These are phyloP conservation scores for Zootermopsis nevadensis DNA, from an alignment of 2,888 invertebrate genomes.

Conservation along the genomic window DNA sequence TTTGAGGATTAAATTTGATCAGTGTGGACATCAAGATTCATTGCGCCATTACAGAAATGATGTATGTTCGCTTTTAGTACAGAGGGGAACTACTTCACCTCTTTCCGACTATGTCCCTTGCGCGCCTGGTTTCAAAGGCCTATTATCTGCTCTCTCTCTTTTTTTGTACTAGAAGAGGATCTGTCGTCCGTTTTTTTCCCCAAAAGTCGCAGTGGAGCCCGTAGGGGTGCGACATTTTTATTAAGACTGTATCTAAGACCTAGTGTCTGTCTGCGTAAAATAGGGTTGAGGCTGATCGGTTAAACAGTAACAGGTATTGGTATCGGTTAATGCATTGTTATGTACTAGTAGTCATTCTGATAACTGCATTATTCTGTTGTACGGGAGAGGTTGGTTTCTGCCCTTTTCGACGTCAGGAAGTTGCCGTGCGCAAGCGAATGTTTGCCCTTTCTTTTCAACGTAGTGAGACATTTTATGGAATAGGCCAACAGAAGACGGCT, in stretches of 20 bases:
- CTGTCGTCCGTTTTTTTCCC: neutral
- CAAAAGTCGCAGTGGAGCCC: neutral
- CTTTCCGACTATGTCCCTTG: constrained; percentile 19
- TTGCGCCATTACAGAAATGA: constrained; percentile 66
- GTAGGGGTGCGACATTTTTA: constrained; percentile 44
- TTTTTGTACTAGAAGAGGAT: neutral
- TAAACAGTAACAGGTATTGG: constrained; percentile 28
- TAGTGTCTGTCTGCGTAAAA: neutral
- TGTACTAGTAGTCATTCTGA: neutral
- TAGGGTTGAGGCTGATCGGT: neutral
- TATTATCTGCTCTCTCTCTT: constrained; percentile 2
- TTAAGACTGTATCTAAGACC: constrained; percentile 47
- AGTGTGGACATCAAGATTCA: constrained; percentile 66
- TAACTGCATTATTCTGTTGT: neutral
- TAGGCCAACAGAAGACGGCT: neutral
- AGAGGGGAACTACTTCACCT: constrained; percentile 46
- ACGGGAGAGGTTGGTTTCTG: neutral
- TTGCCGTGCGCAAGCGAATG: neutral
- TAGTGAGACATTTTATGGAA: neutral
- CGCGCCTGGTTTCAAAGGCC: constrained; percentile 17
- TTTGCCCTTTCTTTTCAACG: neutral
- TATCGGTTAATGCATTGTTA: neutral
- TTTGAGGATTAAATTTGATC: constrained; percentile 66
- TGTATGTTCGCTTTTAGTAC: constrained; percentile 58
- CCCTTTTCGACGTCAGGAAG: neutral